Conservation (phyloP, 2,888 invertebrate species). For the Plutella xylostella region DNA sequence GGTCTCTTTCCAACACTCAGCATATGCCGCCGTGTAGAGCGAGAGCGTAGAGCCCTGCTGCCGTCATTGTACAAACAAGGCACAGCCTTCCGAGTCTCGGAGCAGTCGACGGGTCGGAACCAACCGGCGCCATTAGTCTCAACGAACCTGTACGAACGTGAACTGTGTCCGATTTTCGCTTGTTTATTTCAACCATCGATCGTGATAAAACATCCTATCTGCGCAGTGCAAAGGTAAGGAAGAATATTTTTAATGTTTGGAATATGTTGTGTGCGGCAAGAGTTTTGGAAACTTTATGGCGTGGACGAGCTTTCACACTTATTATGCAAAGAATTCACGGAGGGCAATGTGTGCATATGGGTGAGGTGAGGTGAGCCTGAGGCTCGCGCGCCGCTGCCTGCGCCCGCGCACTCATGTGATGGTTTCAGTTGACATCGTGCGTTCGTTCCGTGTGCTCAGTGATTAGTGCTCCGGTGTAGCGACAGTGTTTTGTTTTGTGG, state of each 20-base stretch:
- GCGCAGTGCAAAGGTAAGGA: conserved; percentile 66
- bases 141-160: conserved; percentile 62
- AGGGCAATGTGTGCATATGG: conserved; percentile 59
- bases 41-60: conserved; percentile 34
- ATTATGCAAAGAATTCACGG: conserved; percentile 66
- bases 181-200: conserved; percentile 51
- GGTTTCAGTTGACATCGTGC: conserved; percentile 43
- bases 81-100: conserved; percentile 59
- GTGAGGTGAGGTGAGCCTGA: conserved; percentile 48
- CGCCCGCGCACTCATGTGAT: conserved; percentile 56
- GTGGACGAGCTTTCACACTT: conserved; percentile 57
- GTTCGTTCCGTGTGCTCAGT: conserved; percentile 15
- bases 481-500: conserved; percentile 26
- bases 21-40: conserved; percentile 20
- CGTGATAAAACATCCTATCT: conserved; percentile 61
- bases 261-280: conserved; percentile 40
- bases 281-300: conserved; percentile 29
- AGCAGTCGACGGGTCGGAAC: conserved; percentile 50
- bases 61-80: conserved; percentile 62
- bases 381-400: conserved; percentile 55
- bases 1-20: conserved; percentile 28
- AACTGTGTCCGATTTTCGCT: conserved; percentile 58
- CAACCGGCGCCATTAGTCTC: conserved; percentile 60
- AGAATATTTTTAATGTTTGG: conserved; percentile 24
- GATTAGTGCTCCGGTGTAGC: conserved; percentile 49